Conservation (phyloP, 2,797 vertebrate species). For the Tinamus major region DNA sequence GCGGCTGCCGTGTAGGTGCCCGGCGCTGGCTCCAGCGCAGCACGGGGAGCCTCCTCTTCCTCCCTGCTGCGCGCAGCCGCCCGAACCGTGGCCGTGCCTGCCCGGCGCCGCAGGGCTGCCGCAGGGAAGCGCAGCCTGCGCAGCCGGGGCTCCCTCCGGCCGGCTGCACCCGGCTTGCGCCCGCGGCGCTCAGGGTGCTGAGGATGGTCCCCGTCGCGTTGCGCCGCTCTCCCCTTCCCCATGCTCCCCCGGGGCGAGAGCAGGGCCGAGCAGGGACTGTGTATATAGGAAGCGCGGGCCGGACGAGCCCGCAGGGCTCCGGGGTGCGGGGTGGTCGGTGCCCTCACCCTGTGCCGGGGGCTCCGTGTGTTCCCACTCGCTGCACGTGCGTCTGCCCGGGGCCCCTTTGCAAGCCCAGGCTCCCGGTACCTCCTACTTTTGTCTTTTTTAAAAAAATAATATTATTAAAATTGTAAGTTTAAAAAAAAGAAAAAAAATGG, state of each 20-base stretch:
- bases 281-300: slow-evolving; percentile 31
- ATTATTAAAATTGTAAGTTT: slow-evolving; percentile 79
- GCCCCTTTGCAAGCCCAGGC: slow-evolving; percentile 45
- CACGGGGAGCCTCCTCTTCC: neutral
- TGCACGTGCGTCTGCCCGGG: neutral
- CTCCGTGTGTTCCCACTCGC: neutral
- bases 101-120: neutral
- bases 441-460: slow-evolving; percentile 71
- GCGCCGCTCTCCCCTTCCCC: neutral
- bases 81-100: no score
- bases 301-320: no score
- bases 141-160: accelerated
- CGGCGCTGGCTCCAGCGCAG: neutral
- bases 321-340: neutral
- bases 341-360: neutral
- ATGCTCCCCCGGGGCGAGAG: neutral
- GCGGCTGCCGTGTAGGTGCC: neutral
- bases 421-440: slow-evolving; percentile 53
- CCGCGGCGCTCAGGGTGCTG: neutral
- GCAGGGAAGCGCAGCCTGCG: neutral
- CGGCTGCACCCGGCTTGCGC: neutral
- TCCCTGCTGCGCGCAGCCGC: neutral
- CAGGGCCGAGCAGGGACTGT: neutral
- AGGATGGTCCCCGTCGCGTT: accelerated
- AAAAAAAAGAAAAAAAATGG: slow-evolving; percentile 52